These are phyloP conservation scores for Adelosebastes latens DNA, from an alignment of 2,797 vertebrate species.

Conservation along the genomic window DNA sequence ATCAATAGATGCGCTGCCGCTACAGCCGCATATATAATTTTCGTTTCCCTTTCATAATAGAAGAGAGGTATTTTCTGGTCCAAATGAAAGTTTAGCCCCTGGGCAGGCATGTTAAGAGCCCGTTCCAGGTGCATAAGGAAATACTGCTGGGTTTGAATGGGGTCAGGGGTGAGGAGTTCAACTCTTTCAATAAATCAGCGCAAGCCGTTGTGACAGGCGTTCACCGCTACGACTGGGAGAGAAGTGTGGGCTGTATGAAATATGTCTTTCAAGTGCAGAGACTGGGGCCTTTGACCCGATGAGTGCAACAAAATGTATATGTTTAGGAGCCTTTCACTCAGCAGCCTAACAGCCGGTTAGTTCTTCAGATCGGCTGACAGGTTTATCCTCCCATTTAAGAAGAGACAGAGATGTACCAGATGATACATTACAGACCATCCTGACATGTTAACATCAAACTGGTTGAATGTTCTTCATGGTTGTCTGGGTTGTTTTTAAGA, in stretches of 20 bases:
- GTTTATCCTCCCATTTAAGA: constrained; percentile 66
- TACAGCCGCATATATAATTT: constrained; percentile 65
- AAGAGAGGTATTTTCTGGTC: constrained; percentile 64
- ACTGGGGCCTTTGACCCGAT: constrained; percentile 59
- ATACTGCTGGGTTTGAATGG: constrained; percentile 70
- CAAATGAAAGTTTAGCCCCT: constrained; percentile 68
- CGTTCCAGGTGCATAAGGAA: constrained; percentile 80
- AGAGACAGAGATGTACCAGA: constrained; percentile 39
- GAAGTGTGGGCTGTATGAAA: constrained; percentile 62
- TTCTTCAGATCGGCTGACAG: constrained; percentile 59
- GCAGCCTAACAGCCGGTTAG: constrained; percentile 41
- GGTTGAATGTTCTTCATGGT: constrained; percentile 12
- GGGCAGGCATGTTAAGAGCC: constrained; percentile 69
- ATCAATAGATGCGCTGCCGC: constrained; percentile 60
- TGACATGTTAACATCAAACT: constrained; percentile 43
- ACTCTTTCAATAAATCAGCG: constrained; percentile 79
- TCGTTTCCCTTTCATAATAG: constrained; percentile 68
- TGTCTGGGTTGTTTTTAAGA: constrained; percentile 14
- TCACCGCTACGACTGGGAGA: constrained; percentile 42
- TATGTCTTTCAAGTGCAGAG: constrained; percentile 65
- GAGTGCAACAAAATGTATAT: constrained; percentile 65
- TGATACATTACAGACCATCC: constrained; percentile 47
- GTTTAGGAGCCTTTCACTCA: constrained; percentile 64
- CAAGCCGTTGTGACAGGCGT: constrained; percentile 73
- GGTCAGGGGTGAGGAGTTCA: constrained; percentile 83